Percentiles rank a stretch among this genome's conserved stretches.
These are phyloP conservation scores for Enteromius thamalakanensis DNA, from an alignment of 2,797 vertebrate species.

Conservation along the genomic window DNA sequence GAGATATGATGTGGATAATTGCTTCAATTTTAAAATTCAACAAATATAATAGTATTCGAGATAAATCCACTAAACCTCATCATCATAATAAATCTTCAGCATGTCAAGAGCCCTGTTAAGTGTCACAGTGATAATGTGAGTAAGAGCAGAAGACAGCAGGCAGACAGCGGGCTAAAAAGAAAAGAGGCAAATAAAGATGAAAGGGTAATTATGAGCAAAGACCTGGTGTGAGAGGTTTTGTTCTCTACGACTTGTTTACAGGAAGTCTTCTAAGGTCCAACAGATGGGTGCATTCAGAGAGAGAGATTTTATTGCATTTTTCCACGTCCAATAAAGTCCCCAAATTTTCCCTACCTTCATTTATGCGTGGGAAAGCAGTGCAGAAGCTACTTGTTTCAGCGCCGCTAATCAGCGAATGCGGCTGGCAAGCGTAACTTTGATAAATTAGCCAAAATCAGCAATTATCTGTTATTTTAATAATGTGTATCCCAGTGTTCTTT, in stretches of 20 bases:
- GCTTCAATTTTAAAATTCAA: conserved; percentile 1
- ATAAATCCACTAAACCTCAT: conserved; percentile 3
- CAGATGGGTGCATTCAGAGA: conserved; percentile 80
- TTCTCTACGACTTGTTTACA: conserved; percentile 80
- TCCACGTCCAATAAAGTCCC: conserved; percentile 75
- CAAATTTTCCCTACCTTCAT: conserved; percentile 67
- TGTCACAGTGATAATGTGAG: conserved; percentile 37
- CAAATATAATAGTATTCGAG: not conserved
- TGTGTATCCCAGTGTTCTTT: not conserved
- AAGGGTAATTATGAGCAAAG: conserved; percentile 63
- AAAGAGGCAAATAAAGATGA: conserved; percentile 69
- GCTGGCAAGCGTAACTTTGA: conserved; percentile 38
- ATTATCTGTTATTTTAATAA: conserved; percentile 42
- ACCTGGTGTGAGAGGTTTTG: conserved; percentile 75
- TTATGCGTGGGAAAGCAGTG: conserved; percentile 78
- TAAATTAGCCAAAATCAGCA: conserved; percentile 40
- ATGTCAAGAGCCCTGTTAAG: conserved; percentile 9
- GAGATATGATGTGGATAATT: not conserved
- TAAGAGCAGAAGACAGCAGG: conserved; percentile 41
- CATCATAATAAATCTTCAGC: conserved; percentile 8
- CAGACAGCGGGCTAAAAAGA: conserved; percentile 47
- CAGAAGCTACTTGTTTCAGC: conserved; percentile 51
- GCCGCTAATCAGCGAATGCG: not conserved
- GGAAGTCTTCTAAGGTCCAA: conserved; percentile 78
- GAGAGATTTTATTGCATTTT: conserved; percentile 81